Percentiles rank a stretch among this genome's conserved stretches.
Conservation (phyloP, 2,888 invertebrate genomes). For the Drosophila conformis region DNA sequence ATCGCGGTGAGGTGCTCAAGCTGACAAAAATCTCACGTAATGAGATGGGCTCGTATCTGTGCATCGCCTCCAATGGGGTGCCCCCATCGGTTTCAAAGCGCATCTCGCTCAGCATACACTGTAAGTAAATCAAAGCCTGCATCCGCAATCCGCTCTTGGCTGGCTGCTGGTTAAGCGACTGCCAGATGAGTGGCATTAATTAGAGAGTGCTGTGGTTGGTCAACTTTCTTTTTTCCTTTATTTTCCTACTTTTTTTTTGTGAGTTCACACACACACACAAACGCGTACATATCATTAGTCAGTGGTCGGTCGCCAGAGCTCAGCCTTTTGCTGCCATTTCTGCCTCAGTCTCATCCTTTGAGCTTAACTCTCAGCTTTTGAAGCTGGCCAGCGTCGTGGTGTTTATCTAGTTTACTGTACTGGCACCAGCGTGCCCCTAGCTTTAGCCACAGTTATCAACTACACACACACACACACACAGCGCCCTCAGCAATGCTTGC, state of each 20-base stretch:
- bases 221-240: slow-evolving; percentile 27
- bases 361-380: slow-evolving; percentile 46
- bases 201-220: slow-evolving; percentile 69
- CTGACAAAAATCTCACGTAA: slow-evolving; percentile 93
- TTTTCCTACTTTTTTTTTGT: neutral
- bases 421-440: slow-evolving; percentile 24
- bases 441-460: slow-evolving; percentile 58
- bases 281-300: slow-evolving; percentile 65
- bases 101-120: slow-evolving; percentile 94
- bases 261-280: neutral
- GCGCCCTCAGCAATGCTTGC: slow-evolving; percentile 30
- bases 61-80: slow-evolving; percentile 95
- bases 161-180: neutral
- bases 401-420: slow-evolving; percentile 73
- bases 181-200: slow-evolving; percentile 64
- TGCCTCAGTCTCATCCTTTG: slow-evolving; percentile 11
- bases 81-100: slow-evolving; percentile 95
- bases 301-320: slow-evolving; percentile 47
- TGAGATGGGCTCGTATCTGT: slow-evolving; percentile 96
- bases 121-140: slow-evolving; percentile 87
- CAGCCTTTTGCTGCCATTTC: slow-evolving; percentile 16
- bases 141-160: slow-evolving; percentile 33
- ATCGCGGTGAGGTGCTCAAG: slow-evolving; percentile 91
- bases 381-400: slow-evolving; percentile 55
- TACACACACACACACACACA: slow-evolving; percentile 22